Conservation (phyloP, 2,888 invertebrate species). For the Mylabris sibirica region DNA sequence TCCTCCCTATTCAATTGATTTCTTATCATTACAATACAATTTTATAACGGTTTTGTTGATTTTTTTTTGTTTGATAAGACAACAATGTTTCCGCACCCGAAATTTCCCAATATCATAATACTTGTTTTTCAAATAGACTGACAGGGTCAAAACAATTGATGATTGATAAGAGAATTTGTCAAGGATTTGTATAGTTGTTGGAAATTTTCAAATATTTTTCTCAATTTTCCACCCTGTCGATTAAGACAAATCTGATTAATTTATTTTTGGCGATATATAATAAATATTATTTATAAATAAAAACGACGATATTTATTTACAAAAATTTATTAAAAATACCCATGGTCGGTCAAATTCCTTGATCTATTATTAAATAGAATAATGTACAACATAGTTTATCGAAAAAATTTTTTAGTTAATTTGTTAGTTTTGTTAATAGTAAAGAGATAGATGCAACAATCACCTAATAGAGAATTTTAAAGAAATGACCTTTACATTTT, state of each 20-base stretch:
- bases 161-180: background rate
- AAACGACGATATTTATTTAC: slow-evolving; percentile 21
- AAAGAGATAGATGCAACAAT: slow-evolving; percentile 17
- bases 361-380: slow-evolving; percentile 41
- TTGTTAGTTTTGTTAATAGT: background rate
- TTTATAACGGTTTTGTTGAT: background rate
- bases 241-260: background rate
- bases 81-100: background rate
- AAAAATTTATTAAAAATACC: slow-evolving; percentile 26
- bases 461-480: slow-evolving; percentile 23
- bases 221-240: background rate
- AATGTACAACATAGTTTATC: slow-evolving; percentile 23
- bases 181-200: background rate
- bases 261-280: slow-evolving; percentile 9
- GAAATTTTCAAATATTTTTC: background rate
- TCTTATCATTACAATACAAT: background rate
- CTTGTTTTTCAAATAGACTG: background rate
- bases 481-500: slow-evolving; percentile 34
- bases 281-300: slow-evolving; percentile 18
- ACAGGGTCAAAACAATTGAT: slow-evolving; percentile 1
- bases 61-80: background rate
- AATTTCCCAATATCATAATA: background rate
- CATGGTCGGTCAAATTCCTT: slow-evolving; percentile 43
- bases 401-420: background rate
- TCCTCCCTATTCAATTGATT: background rate